These are phyloP conservation scores for Yoshiicerus persimilis DNA, from an alignment of 1,140 invertebrate genomes.

Conservation along the genomic window DNA sequence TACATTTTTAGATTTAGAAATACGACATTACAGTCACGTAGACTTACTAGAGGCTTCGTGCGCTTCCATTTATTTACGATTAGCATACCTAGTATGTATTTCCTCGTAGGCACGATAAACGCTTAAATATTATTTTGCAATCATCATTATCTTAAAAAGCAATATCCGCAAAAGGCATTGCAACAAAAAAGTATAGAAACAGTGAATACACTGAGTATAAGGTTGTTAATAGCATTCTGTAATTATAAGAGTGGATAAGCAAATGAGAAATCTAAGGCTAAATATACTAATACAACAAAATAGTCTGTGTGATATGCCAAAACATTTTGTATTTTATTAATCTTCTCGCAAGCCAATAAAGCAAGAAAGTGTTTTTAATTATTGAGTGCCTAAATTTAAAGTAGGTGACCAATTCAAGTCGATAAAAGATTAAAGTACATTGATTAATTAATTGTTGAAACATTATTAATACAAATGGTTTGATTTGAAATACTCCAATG, in stretches of 20 bases:
- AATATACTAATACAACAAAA: background rate
- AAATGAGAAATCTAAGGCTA: too few relatives aligned
- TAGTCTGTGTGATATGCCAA: background rate
- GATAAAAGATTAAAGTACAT: background rate
- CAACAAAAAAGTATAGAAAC: too few relatives aligned
- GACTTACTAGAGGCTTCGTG: background rate
- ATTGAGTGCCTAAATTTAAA: background rate
- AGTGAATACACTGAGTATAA: too few relatives aligned
- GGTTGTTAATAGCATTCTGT: too few relatives aligned
- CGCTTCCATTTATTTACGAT: too few relatives aligned
- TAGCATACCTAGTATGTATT: too few relatives aligned
- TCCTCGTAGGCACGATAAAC: too few relatives aligned
- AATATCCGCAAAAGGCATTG: too few relatives aligned
- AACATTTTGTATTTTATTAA: background rate
- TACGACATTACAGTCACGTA: background rate
- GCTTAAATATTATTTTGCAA: too few relatives aligned
- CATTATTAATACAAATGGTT: background rate
- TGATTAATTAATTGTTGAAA: background rate
- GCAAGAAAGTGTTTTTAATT: background rate
- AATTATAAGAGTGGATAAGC: too few relatives aligned
- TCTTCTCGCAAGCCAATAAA: background rate
- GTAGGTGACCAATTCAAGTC: background rate
- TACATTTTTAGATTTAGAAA: background rate
- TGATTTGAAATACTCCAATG: background rate
- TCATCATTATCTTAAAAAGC: too few relatives aligned